Evolutionary conservation across 2,113 vertebrate genomes (phyloP), one percentile per base, ranked within the genome.

Genomic region (Galeopterus variegatus): DNA sequence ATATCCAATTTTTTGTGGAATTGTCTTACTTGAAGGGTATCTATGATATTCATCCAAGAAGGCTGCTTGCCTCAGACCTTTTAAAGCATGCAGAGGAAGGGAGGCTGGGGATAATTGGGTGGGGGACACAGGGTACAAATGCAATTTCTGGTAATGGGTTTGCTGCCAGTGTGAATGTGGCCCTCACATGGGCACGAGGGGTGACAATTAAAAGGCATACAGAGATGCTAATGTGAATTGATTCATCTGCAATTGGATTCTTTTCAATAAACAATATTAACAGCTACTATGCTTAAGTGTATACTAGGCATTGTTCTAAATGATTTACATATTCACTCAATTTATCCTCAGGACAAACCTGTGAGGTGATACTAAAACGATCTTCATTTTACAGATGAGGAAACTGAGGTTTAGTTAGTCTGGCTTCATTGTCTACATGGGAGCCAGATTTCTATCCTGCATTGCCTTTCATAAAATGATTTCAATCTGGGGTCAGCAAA

Each of bases 171-270:
- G 41, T 41, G 41, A 41, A 41, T 41, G 4, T 41, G 41, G 41
- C 41, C 41, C 41, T 41, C 41, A 41, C 41, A 41, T 41, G 41
- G 41, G 41, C 41, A 41, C 41, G 41, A 41, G 41, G 41, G 41
- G 41, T 41, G 41, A 41, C 41, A 41, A 41, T 41, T n/a, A n/a
- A n/a, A n/a, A n/a, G n/a, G n/a, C n/a, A n/a, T n/a, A n/a, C 41
- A 67, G 54, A 90, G 26, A 88, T 88, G 26, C n/a, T 94, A 69
- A 26, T 85, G 93, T 69, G 33, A 94, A 76, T 67, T 62, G 54
- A 88, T 77, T 52, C 23, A 8, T 60, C 88, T 96, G 60, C 18
- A 94, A 12, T 88, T 88, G 33, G 28, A 54, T 92, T 79, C n/a
- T 75, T 8, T 41, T 96, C 23, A 75, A n/a, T 86, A 77, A 95